Evolutionary conservation across 2,797 vertebrate species (phyloP).

Genomic region (Onychomys arenicola): DNA sequence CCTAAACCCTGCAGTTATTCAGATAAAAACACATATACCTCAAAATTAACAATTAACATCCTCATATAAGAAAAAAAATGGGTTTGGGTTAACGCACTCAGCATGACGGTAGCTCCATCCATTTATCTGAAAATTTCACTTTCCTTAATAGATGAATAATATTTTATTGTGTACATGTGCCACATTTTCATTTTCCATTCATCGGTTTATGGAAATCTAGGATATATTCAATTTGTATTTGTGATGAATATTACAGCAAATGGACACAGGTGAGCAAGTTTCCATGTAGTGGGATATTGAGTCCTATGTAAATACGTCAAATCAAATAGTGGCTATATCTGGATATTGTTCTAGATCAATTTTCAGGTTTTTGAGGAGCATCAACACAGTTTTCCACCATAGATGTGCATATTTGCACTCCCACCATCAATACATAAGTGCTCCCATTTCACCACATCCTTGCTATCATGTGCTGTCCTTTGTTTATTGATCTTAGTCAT

Average conservation of each 20-base stretch:
- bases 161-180: neutral
- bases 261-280: neutral
- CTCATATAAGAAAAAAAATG: neutral
- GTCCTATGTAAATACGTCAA: neutral
- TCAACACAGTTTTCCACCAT: neutral
- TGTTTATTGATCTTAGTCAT: neutral
- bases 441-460: neutral
- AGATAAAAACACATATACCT: neutral
- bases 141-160: neutral
- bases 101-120: neutral
- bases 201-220: neutral
- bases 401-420: neutral
- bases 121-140: neutral
- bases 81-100: neutral
- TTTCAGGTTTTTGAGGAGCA: neutral
- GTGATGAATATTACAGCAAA: neutral
- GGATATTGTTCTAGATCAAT: neutral
- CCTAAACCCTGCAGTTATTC: neutral
- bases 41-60: neutral
- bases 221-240: neutral
- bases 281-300: neutral
- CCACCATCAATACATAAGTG: neutral
- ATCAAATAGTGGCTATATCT: rapidly evolving
- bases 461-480: neutral
- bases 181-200: neutral